These are phyloP conservation scores for Gymnocephalus cernua DNA, from an alignment of 2,113 vertebrate species.

Conservation along the genomic window DNA sequence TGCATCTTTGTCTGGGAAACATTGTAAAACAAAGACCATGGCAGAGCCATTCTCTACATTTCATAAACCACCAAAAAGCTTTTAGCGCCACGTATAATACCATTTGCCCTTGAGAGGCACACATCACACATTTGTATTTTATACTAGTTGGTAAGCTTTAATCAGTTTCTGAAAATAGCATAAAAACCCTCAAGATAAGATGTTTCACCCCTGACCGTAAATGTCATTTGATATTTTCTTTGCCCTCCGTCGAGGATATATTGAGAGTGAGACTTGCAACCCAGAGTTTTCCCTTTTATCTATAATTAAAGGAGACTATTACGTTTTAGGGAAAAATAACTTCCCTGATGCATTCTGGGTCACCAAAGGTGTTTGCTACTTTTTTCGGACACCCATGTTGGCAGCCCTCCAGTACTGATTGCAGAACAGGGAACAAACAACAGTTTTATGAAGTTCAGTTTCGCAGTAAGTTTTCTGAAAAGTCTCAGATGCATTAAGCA, in stretches of 20 bases:
- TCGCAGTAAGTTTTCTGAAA: slow-evolving; percentile 2
- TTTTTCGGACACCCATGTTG: slow-evolving; percentile 13
- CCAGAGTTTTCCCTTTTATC: background rate
- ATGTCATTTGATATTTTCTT: background rate
- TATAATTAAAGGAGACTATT: slow-evolving; percentile 38
- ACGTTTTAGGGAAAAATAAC: slow-evolving; percentile 48
- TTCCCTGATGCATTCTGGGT: slow-evolving; percentile 45
- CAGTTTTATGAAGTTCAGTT: slow-evolving; percentile 13
- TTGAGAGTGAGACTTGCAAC: background rate
- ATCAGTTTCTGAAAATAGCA: slow-evolving; percentile 6
- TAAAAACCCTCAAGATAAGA: background rate
- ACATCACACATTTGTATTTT: slow-evolving; percentile 12
- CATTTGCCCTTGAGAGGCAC: slow-evolving; percentile 30
- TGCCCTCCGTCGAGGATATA: slow-evolving; percentile 1
- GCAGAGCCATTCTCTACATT: slow-evolving; percentile 33
- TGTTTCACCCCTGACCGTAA: slow-evolving; percentile 13
- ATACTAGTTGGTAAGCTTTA: slow-evolving; percentile 10
- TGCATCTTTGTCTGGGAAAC: slow-evolving; percentile 48
- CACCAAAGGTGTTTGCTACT: slow-evolving; percentile 18
- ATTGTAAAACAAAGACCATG: slow-evolving; percentile 45
- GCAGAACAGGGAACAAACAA: slow-evolving; percentile 38
- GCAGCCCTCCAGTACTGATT: slow-evolving; percentile 47
- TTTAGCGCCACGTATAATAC: background rate
- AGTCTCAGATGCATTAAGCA: slow-evolving; percentile 1
- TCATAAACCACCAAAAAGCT: slow-evolving; percentile 32